Conservation (phyloP, 2,888 invertebrate species). For the Cryptops parisi region DNA sequence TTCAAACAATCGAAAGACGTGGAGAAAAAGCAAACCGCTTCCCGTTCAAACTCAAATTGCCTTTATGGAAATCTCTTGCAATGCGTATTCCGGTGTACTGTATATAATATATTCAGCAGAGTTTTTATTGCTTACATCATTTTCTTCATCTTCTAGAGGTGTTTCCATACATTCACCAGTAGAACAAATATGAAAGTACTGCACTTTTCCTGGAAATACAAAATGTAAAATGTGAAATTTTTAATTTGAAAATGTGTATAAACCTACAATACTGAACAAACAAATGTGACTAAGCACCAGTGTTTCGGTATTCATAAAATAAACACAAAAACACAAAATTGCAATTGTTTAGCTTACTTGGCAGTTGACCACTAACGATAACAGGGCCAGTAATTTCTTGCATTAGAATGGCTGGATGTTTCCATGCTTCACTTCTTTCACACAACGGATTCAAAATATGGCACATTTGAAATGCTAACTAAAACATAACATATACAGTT, state of each 20-base stretch:
- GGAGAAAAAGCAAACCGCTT: neutral
- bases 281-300: too few relatives aligned
- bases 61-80: too few relatives aligned
- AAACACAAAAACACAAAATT: neutral
- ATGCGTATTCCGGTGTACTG: too few relatives aligned
- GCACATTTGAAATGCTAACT: conserved; percentile 2
- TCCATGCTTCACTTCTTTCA: neutral
- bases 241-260: too few relatives aligned
- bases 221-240: too few relatives aligned
- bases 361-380: neutral
- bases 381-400: conserved; percentile 3
- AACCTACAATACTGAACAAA: too few relatives aligned
- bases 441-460: neutral
- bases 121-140: neutral
- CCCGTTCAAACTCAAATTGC: too few relatives aligned
- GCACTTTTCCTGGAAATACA: conserved; percentile 5
- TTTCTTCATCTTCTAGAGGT: neutral
- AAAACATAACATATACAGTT: neutral
- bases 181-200: conserved; percentile 4
- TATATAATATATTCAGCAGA: conserved; percentile 2
- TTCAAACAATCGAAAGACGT: neutral
- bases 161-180: neutral
- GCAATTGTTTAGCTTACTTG: neutral
- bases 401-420: conserved; percentile 1
- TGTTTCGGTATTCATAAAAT: too few relatives aligned